These are phyloP conservation scores for Oncorhynchus clarkii DNA, from an alignment of 2,113 vertebrate species.

Conservation along the genomic window DNA sequence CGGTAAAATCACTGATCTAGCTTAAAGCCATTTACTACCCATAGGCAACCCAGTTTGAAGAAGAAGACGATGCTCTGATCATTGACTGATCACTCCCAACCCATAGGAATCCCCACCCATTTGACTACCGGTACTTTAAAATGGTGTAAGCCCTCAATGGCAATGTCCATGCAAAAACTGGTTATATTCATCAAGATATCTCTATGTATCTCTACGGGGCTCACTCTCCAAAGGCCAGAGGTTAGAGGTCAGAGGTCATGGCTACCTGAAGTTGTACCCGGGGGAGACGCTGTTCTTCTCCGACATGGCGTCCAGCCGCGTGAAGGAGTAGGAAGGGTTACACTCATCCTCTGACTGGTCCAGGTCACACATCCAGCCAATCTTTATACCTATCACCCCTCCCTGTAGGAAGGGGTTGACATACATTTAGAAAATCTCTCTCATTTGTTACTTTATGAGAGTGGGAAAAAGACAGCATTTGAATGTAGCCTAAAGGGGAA, in stretches of 20 bases:
- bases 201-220: slow-evolving; percentile 62
- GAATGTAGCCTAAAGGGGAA: background rate
- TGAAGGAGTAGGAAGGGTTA: slow-evolving; percentile 86
- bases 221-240: slow-evolving; percentile 76
- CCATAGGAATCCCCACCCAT: too few species aligned
- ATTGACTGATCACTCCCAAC: too few species aligned
- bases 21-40: too few species aligned
- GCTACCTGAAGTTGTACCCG: slow-evolving; percentile 90
- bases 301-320: slow-evolving; percentile 78
- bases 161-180: too few species aligned
- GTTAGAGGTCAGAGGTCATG: slow-evolving; percentile 16
- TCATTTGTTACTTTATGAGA: background rate
- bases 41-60: too few species aligned
- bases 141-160: too few species aligned
- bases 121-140: too few species aligned
- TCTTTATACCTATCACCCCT: slow-evolving; percentile 90
- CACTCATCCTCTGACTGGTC: slow-evolving; percentile 79
- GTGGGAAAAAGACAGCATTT: background rate
- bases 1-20: too few species aligned
- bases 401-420: slow-evolving; percentile 67
- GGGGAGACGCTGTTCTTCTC: slow-evolving; percentile 63
- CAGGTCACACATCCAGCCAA: slow-evolving; percentile 89
- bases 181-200: too few species aligned
- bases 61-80: too few species aligned
- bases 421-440: background rate